phyloP scores from a whole-genome alignment of 2,113 vertebrate genomes.

The Climacteris rufus region DNA sequence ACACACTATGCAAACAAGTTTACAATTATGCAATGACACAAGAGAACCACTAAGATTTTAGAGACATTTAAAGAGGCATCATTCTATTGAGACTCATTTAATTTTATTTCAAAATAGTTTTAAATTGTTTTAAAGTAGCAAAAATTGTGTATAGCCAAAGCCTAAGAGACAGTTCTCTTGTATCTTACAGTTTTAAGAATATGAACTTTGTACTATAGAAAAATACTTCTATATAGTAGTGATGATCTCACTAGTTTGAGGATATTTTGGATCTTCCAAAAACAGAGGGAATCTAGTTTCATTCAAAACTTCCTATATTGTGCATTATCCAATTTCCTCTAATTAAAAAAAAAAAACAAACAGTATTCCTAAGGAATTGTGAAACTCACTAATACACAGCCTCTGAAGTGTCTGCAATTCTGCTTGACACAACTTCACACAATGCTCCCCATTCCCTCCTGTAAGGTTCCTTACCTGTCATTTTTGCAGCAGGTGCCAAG shows the following conservation, averaged over 20 bases:
- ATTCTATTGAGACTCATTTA: not conserved
- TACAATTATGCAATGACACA: not conserved
- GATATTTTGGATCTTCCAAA: not conserved
- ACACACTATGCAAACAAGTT: not conserved
- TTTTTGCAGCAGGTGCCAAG: constrained; percentile 45
- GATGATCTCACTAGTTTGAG: not conserved
- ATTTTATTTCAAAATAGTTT: not conserved
- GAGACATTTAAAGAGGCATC: not conserved
- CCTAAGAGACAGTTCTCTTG: not conserved
- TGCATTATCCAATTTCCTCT: not conserved
- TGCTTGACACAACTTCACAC: not conserved
- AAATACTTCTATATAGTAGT: not conserved
- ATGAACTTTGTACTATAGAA: not conserved
- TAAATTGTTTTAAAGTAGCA: not conserved
- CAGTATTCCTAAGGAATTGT: not conserved
- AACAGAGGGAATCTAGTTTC: not conserved
- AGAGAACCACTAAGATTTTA: not conserved
- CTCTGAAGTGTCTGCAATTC: not conserved
- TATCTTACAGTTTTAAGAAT: not conserved
- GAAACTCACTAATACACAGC: not conserved
- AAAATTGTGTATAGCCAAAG: not conserved
- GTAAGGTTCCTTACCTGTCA: constrained; percentile 56
- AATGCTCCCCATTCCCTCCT: not conserved
- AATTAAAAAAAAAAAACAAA: not conserved
- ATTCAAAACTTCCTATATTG: not conserved